Conservation (phyloP, 2,797 vertebrate genomes). For the Sebastes minor region DNA sequence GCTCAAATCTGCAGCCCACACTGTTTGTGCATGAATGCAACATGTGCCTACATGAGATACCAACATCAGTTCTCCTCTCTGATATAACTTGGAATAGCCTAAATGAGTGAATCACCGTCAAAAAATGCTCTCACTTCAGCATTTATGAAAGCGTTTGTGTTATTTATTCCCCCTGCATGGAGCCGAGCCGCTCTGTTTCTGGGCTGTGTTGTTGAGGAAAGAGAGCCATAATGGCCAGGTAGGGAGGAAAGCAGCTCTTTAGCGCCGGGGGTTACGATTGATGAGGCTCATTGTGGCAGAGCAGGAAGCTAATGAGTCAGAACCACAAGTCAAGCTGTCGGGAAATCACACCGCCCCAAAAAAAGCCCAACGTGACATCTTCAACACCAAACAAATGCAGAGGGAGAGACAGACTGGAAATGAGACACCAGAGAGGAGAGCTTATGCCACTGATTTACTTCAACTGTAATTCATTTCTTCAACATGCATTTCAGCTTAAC, state of each 20-base stretch:
- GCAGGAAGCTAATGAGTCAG: conserved; percentile 83
- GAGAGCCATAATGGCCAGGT: conserved; percentile 49
- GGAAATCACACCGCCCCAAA: conserved; percentile 61
- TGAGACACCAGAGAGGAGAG: conserved; percentile 27
- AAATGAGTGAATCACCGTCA: not conserved
- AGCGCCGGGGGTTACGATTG: conserved; percentile 63
- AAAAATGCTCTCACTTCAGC: not conserved
- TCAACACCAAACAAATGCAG: conserved; percentile 57
- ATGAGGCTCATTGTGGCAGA: conserved; percentile 75
- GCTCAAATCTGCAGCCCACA: not conserved
- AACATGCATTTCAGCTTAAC: conserved; percentile 5
- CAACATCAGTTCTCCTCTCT: not conserved
- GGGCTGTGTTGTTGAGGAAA: conserved; percentile 22
- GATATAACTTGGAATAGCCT: not conserved
- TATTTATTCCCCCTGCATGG: not conserved
- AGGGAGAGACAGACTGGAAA: conserved; percentile 36
- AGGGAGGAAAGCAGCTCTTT: conserved; percentile 47
- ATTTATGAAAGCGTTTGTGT: not conserved
- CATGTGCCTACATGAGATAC: not conserved
- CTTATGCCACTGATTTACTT: conserved; percentile 31
- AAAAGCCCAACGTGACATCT: conserved; percentile 45
- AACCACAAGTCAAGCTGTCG: conserved; percentile 83
- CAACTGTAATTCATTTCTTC: conserved; percentile 24
- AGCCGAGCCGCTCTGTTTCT: not conserved
- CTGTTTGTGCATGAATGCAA: not conserved